A percentile compares a stretch with the other conserved stretches of the same genome.
These are phyloP conservation scores for Schizaphis graminum DNA, from an alignment of 2,888 invertebrate genomes.

Conservation along the genomic window DNA sequence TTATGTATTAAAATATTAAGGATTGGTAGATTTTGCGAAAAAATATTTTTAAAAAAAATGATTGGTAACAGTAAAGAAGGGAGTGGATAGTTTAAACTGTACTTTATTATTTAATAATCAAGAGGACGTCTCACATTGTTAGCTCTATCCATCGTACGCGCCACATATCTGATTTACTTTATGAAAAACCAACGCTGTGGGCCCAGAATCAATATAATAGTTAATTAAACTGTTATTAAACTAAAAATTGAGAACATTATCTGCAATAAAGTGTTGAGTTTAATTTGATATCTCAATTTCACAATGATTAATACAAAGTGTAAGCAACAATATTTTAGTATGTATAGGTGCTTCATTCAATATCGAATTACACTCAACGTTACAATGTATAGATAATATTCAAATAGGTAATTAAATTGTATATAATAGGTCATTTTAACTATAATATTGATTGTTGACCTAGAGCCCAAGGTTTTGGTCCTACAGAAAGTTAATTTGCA, in stretches of 20 bases:
- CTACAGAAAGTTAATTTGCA: not conserved
- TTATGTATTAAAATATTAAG: not conserved
- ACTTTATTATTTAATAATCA: not conserved
- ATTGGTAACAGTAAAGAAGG: not conserved
- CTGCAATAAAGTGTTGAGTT: not conserved
- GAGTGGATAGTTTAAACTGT: not conserved
- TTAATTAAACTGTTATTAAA: not conserved
- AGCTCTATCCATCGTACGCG: not conserved
- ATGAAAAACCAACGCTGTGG: not conserved
- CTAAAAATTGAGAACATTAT: not conserved
- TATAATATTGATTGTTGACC: not conserved
- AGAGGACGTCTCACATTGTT: not conserved
- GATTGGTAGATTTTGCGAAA: not conserved
- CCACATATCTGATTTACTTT: not conserved
- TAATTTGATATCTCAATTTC: not conserved
- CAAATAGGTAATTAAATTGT: not conserved
- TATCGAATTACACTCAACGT: not conserved
- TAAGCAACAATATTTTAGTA: not conserved
- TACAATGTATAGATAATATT: not conserved
- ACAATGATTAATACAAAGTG: not conserved
- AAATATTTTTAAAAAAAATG: not conserved
- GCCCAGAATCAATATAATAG: not conserved
- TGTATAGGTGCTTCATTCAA: not conserved
- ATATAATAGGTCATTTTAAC: not conserved
- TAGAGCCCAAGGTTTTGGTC: not conserved